Conservation (phyloP, 2,888 invertebrate species). For the Metacarcinus magister region DNA sequence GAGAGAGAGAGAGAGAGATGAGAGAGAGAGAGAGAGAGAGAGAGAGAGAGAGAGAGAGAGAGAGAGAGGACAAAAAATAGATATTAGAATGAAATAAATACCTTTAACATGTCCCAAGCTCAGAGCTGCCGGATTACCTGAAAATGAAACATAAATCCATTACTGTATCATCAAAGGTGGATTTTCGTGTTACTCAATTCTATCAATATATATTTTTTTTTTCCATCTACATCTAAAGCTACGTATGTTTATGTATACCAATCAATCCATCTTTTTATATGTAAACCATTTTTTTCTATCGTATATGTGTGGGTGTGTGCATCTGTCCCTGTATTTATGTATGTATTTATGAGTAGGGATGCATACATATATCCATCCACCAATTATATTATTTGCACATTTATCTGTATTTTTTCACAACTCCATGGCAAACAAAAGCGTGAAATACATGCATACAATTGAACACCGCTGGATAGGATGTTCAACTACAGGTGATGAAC, state of each 20-base stretch:
- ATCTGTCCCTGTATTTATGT: neutral
- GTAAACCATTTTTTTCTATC: neutral
- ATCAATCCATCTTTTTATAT: neutral
- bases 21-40: conserved; percentile 26
- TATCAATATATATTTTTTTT: neutral
- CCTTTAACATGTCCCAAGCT: too few relatives aligned
- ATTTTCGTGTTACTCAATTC: neutral
- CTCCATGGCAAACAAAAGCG: neutral
- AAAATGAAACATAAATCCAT: neutral
- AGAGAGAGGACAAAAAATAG: too few relatives aligned
- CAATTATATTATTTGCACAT: neutral
- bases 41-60: neutral
- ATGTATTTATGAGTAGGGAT: neutral
- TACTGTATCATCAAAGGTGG: neutral
- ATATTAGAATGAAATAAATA: neutral
- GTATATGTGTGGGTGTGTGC: neutral
- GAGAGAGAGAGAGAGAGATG: conserved; percentile 26
- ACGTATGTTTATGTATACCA: neutral
- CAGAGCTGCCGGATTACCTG: neutral
- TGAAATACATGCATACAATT: neutral
- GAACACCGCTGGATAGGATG: neutral
- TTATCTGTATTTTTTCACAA: neutral
- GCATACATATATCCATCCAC: neutral
- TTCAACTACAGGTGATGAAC: neutral
- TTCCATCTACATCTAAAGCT: neutral